Base-by-base conservation (phyloP, 2,888 invertebrate species). In the Melanophora roralis region DNA sequence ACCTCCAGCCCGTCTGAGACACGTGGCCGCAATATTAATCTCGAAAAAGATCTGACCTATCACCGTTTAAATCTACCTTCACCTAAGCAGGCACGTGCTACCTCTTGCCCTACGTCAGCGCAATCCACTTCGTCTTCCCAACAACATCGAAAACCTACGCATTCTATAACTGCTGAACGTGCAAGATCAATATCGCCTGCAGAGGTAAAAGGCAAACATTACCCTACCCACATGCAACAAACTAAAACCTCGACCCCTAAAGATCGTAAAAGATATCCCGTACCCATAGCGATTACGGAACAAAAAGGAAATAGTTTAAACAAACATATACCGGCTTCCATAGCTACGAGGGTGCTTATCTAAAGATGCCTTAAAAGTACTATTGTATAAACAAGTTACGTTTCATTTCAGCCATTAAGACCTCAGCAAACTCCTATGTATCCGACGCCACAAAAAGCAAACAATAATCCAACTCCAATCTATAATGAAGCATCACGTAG, bases 21-120 rank as follows among this genome's bases (percentile, higher is more conserved):
- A 0, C 0, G 1, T 5, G 64, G 64, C 4, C 64, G 72, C 38
- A 9, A 19, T 6, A 38, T 38, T 0, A 47, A 73, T 27, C 6
- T 11, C 1, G 34, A 55, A 7, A 38, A 47, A 1, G 40, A 74
- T 23, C 1, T 49, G 12, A 11, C 47, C 27, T 57, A n/a, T 40
- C 64, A 53, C 1, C 55, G 72, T 9, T 12, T 38, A 19, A 65
- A 65, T 49, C n/a, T 51, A 6, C 59, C 57, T 6, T 38, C 49
- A 51, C 23, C 51, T 19, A 67, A 60, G 51, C 21, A 14, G 1
- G 43, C 51, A 23, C 59, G 67, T 1, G 32, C 59, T 34, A 11
- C n/a, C 4, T 21, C 65, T 21, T 59, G 65, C 7, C 51, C 67
- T 3, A 12, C 59, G 1, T 7, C 59, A 16, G 7, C 36, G 1